Percentiles rank a stretch among this genome's conserved stretches.
Conservation (phyloP, 2,113 vertebrate genomes). For the Scopus umbretta region DNA sequence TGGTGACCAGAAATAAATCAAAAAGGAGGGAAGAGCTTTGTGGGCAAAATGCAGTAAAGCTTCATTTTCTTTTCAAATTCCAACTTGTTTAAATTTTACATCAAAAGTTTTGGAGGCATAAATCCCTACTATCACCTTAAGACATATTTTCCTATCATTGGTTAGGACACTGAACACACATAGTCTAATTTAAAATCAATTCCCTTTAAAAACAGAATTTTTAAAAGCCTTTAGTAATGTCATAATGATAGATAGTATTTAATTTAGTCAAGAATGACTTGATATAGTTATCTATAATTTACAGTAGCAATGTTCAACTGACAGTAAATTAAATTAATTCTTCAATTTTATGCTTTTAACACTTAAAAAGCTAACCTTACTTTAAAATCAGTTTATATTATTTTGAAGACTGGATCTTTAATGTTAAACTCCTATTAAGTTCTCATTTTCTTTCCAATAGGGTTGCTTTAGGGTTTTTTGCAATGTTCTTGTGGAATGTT, state of each 20-base stretch:
- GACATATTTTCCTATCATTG: not conserved
- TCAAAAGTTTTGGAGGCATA: not conserved
- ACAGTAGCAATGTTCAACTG: not conserved
- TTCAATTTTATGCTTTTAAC: conserved; percentile 44
- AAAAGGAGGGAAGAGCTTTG: not conserved
- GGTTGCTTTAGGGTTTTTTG: not conserved
- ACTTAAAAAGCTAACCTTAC: conserved; percentile 15
- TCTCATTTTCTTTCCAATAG: not conserved
- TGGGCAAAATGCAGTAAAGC: not conserved
- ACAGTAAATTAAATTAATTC: conserved; percentile 53
- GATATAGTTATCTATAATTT: conserved; percentile 34
- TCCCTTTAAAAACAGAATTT: conserved; percentile 25
- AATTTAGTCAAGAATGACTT: conserved; percentile 36
- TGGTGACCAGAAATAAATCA: not conserved
- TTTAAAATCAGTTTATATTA: conserved; percentile 40
- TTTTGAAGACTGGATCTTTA: not conserved
- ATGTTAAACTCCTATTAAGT: conserved; percentile 6
- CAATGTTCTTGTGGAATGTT: not conserved
- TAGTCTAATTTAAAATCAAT: conserved; percentile 38
- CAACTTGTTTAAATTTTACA: not conserved
- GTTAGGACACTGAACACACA: not conserved
- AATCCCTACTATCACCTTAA: not conserved
- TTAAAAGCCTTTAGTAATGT: conserved; percentile 30
- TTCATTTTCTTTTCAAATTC: not conserved
- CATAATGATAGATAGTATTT: conserved; percentile 45